Base-by-base conservation (phyloP, 1,140 invertebrate species). In the Euglossa dilemma region DNA sequence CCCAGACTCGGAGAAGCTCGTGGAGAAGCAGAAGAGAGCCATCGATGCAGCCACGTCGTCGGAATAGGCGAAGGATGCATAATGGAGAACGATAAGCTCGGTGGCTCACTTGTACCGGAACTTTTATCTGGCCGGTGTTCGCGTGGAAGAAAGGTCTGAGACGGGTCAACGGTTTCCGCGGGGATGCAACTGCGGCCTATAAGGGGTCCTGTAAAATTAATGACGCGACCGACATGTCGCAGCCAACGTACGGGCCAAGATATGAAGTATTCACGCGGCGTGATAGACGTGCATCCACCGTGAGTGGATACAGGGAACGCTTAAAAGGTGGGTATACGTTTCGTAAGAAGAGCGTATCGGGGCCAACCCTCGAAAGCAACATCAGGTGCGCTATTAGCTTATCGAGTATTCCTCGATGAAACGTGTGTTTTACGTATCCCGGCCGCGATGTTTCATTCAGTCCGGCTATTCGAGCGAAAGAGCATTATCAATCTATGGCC, bases 131-230 rank as follows among this genome's bases (percentile, higher is more conserved):
- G 66, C 59, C 36, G 18, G 52, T n/a, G n/a, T 87, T 80, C 63
- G 18, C 20, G 57, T 20, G 47, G 66, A 71, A 69, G 80, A 83
- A 80, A 83, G 69, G 50, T 61, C 83, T 18, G 12, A 47, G 73
- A 73, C 56, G 36, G 50, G 85, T 50, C 54, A 54, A 70, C 57
- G 81, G 71, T 87, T 81, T 56, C 25, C 36, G 52, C 79, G 77
- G 57, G 43, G 59, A 80, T 76, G 76, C 75, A 57, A 85, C 83
- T 83, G 70, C 25, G n/a, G 79, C 43, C 76, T 64, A 72, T 67
- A 88, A 88, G 71, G 69, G 86, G 36, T 83, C 28, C 75, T 88
- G 72, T 79, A 88, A 88, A 88, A 88, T 88, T 88, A 85, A 88
- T 88, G 87, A 77, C 71, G 18, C 59, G 56, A 47, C 71, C 69